Percentiles rank a stretch among this genome's conserved stretches.
phyloP scores from a whole-genome alignment of 2,797 vertebrate genomes.

The Anomalospiza imberbis region DNA sequence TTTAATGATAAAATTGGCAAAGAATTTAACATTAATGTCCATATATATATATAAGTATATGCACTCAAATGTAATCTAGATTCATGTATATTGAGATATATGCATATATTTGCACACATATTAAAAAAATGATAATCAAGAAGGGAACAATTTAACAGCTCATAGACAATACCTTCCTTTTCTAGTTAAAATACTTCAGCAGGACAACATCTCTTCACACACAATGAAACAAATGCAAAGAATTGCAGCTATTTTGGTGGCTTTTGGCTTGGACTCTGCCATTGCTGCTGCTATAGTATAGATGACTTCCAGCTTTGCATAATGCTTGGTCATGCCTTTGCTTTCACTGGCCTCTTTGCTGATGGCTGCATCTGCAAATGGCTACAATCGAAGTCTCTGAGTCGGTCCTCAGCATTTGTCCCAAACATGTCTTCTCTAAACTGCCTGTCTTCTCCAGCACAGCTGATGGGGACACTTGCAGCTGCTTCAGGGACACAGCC shows the following conservation, averaged over 20 bases:
- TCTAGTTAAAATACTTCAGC: neutral
- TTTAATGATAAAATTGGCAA: neutral
- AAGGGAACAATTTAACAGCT: neutral
- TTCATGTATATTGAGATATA: neutral
- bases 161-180: neutral
- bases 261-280: neutral
- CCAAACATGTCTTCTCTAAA: fast-evolving
- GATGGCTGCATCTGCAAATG: neutral
- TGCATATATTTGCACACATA: no score
- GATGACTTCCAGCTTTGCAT: neutral
- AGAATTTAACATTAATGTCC: neutral
- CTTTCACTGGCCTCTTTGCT: neutral
- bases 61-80: neutral
- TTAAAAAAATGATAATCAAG: neutral
- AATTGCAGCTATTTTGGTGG: neutral
- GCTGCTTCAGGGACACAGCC: neutral
- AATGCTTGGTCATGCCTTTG: neutral
- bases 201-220: neutral
- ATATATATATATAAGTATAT: no score
- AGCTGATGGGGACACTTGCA: neutral
- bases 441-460: neutral
- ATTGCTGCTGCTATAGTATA: neutral
- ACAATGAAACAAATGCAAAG: neutral
- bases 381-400: neutral
- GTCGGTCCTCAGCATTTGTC: neutral